Base-by-base conservation (phyloP, 1,140 invertebrate species). In the Bicyclus anynana region DNA sequence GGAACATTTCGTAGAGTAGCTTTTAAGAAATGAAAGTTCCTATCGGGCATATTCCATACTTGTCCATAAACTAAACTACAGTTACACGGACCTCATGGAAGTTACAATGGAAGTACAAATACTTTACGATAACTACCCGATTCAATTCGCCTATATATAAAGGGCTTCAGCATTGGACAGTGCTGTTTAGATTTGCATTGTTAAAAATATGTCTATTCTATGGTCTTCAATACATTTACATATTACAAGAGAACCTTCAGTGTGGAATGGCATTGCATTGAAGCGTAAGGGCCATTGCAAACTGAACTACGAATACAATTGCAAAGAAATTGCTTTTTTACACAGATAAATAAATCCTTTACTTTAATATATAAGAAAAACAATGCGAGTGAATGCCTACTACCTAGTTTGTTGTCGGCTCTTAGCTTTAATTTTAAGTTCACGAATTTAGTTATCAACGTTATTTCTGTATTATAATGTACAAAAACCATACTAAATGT, bases 161-260 rank as follows among this genome's bases (percentile, higher is more conserved):
- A 44, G 14, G 12, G 40, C 40, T 44, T 44, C 16, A 44, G 20
- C 16, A 18, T 10, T 18, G 40, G 40, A 0, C 40, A 20, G 18
- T n/a, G 40, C 16, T 44, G 40, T 20, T 12, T 20, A 44, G 40
- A 44, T 44, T 44, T 44, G 40, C 40, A 44, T 44, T 44, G 40
- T 44, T 20, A 44, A 44, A 44, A 44, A 44, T 44, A 44, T 44
- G 40, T 44, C 16, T 20, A 44, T 44, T 44, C 40, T 44, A 44
- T 5, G 40, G 17, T 5, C 13, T 38, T 38, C 18, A 33, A 33
- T 33, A 33, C 29, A 33, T 33, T 33, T 33, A 33, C 29, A 33
- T 33, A 33, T 10, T 33, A 33, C 29, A 33, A 33, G 29, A 12
- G 10, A 4, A 33, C 29, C 29, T 33, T 33, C 29, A 33, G 29